Evolutionary conservation across 37 sponge, comb jelly and placozoan genomes (phyloP).

Genomic region (Geodia barretti): DNA sequence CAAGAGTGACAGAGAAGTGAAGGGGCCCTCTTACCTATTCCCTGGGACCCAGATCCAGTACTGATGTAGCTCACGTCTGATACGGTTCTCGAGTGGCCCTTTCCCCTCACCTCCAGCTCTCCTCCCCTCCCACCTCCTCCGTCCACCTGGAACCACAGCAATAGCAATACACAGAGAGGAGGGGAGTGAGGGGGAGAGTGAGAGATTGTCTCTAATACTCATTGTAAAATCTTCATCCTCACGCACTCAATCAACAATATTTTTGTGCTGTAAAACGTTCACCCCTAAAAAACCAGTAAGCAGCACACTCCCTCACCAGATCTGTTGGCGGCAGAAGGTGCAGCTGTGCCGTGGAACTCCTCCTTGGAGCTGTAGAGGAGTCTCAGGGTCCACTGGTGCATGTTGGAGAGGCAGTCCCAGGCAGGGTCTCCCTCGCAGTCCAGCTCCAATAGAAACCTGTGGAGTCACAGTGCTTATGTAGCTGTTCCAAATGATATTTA

Average conservation of each 20-base stretch:
- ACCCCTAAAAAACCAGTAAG: no score
- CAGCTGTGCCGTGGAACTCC: constrained; percentile 59
- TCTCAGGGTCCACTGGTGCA: constrained; percentile 68
- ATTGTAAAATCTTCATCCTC: no score
- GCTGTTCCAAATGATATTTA: no score
- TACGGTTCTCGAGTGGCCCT: constrained; percentile 37
- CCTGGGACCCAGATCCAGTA: constrained; percentile 17
- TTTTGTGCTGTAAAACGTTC: no score
- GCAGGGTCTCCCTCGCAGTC: constrained; percentile 91
- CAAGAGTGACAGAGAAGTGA: not conserved
- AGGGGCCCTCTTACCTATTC: not conserved
- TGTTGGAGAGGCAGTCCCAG: constrained; percentile 86
- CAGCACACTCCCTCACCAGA: constrained; percentile 1
- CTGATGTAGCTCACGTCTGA: constrained; percentile 56
- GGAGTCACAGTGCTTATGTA: no score
- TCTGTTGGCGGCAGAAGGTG: not conserved
- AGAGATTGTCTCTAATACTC: no score
- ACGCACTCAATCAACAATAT: no score
- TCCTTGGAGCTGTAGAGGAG: constrained; percentile 58
- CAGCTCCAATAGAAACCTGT: constrained; percentile 89
- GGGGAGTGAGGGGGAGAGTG: not conserved
- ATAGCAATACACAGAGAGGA: no score
- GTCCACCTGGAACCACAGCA: constrained; percentile 9
- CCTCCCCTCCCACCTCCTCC: not conserved
- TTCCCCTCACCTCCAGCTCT: not conserved